These are phyloP conservation scores for Nixonia krombeini DNA, from an alignment of 1,140 invertebrate genomes.

Conservation along the genomic window DNA sequence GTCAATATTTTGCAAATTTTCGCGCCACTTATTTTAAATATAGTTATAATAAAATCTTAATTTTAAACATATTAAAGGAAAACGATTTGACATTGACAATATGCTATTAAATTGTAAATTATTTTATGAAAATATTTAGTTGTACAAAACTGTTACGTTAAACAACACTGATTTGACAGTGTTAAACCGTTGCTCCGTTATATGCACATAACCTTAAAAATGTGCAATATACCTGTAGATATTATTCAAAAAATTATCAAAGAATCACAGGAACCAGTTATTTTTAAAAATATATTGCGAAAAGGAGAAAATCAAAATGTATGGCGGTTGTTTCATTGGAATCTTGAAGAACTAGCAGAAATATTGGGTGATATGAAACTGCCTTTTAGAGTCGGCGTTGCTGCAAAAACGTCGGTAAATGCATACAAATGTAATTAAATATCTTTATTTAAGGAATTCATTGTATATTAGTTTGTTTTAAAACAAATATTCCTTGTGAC, in stretches of 20 bases:
- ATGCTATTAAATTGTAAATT: no score
- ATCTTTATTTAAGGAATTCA: constrained; percentile 7
- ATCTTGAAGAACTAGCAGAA: constrained; percentile 62
- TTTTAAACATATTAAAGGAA: no score
- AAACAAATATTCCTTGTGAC: no score
- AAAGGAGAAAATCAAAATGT: constrained; percentile 35
- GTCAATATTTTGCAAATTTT: no score
- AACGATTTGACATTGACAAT: no score
- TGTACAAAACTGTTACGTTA: no score
- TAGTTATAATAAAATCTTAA: no score
- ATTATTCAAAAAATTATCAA: constrained; percentile 44
- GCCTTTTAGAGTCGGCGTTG: constrained; percentile 69
- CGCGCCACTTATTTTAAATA: no score
- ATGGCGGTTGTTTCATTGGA: constrained; percentile 69
- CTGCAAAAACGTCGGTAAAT: constrained; percentile 61
- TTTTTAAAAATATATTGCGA: constrained; percentile 61
- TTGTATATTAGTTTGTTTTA: no score
- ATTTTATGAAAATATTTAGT: no score
- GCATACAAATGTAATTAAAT: constrained; percentile 4
- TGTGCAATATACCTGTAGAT: constrained; percentile 15
- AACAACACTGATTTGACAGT: no score
- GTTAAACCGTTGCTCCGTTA: no score
- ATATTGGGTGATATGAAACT: constrained; percentile 63
- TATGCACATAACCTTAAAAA: constrained; percentile 2
- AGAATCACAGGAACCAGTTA: constrained; percentile 57